Conservation (phyloP, 1,140 invertebrate genomes). For the Hesperophylax magnus region DNA sequence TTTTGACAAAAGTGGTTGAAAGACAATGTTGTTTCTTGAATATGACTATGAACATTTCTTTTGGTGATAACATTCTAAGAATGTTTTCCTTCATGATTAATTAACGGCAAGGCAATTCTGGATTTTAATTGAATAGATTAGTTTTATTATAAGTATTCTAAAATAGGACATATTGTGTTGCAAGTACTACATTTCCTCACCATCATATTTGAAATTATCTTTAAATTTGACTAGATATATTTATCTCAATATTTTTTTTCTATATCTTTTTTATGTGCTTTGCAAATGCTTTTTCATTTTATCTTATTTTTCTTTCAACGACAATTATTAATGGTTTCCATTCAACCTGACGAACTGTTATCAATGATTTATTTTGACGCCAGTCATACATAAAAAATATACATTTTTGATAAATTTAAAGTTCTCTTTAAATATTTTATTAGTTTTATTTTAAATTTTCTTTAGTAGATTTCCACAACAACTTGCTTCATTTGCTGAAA, state of each 20-base stretch:
- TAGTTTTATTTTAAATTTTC: too few relatives aligned
- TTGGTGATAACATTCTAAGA: conserved; percentile 40
- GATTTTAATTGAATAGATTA: conserved; percentile 33
- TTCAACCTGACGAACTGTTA: too few relatives aligned
- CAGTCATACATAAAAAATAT: too few relatives aligned
- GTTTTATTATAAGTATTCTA: conserved; percentile 37
- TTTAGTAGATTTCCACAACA: too few relatives aligned
- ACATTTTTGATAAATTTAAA: too few relatives aligned
- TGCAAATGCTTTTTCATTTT: conserved; percentile 11
- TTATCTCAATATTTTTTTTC: conserved; percentile 1
- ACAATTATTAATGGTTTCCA: too few relatives aligned
- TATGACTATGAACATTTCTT: neutral
- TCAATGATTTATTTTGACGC: too few relatives aligned
- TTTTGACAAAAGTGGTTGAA: conserved; percentile 22
- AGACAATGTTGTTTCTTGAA: conserved; percentile 11
- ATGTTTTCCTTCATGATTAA: conserved; percentile 9
- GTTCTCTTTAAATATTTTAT: too few relatives aligned
- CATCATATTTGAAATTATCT: neutral
- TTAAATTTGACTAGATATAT: conserved; percentile 20
- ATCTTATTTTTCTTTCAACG: neutral
- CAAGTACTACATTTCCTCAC: conserved; percentile 30
- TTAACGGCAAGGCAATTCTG: conserved; percentile 21
- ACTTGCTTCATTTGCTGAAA: too few relatives aligned
- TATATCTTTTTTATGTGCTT: conserved; percentile 1
- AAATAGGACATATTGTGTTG: conserved; percentile 29